Conservation (phyloP, 92 coral and sea anemone species). For the Umimayanthus kanabou region DNA sequence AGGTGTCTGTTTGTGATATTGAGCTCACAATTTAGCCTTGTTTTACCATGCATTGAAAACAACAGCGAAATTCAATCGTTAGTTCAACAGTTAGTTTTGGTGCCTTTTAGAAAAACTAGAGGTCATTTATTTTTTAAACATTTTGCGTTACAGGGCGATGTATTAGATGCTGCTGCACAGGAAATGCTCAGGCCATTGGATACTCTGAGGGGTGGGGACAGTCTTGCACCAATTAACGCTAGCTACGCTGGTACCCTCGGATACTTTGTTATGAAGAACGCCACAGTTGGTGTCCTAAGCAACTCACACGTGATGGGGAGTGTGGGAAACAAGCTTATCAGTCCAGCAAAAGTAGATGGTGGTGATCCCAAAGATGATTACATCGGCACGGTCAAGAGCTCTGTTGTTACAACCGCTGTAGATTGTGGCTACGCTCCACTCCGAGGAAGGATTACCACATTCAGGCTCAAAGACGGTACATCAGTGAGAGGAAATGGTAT, state of each 20-base stretch:
- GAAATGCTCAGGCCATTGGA: constrained; percentile 24
- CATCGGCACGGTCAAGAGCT: constrained; percentile 29
- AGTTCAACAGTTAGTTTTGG: too few species aligned
- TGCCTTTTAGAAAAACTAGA: too few species aligned
- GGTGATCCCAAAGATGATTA: constrained; percentile 19
- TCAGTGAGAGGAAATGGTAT: constrained; percentile 21
- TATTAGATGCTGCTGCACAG: too few species aligned
- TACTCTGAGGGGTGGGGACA: constrained; percentile 45
- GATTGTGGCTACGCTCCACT: background rate
- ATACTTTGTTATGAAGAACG: background rate
- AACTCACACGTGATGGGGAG: constrained; percentile 25
- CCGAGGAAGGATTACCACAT: background rate
- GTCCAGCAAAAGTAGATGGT: constrained; percentile 38
- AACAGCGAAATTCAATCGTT: too few species aligned
- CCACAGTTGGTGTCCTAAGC: background rate
- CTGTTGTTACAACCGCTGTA: constrained; percentile 32
- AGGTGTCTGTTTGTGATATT: too few species aligned
- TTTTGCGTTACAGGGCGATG: too few species aligned
- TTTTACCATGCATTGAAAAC: too few species aligned
- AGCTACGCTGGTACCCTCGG: constrained; percentile 29
- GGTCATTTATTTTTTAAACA: too few species aligned
- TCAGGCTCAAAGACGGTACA: constrained; percentile 24
- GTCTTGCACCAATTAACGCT: constrained; percentile 13
- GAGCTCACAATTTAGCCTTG: too few species aligned
- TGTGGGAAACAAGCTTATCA: constrained; percentile 20